These are phyloP conservation scores for Clarias gariepinus DNA, from an alignment of 2,113 vertebrate genomes.

Conservation along the genomic window DNA sequence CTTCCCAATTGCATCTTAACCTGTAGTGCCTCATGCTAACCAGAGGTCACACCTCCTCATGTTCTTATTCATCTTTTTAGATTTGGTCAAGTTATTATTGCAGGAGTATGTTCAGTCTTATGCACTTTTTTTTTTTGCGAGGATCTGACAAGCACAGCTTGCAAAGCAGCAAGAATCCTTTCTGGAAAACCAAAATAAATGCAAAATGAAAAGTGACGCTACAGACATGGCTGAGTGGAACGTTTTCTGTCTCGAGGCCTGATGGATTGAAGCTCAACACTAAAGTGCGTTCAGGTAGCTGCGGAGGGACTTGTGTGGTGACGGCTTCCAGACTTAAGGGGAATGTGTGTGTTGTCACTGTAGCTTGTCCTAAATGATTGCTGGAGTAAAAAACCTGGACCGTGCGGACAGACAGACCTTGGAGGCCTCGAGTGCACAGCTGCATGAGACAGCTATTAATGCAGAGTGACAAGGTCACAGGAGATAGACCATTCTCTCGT, in stretches of 20 bases:
- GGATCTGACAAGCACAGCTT: background rate
- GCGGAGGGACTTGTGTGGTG: background rate
- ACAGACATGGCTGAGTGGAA: conserved; percentile 1
- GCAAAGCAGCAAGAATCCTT: background rate
- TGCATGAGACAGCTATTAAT: conserved; percentile 56
- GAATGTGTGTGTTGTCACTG: conserved; percentile 34
- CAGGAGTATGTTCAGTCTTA: background rate
- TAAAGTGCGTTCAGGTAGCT: conserved; percentile 18
- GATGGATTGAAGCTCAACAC: background rate
- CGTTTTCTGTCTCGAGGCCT: conserved; percentile 25
- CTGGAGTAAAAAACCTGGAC: conserved; percentile 43
- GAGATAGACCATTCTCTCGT: conserved; percentile 44
- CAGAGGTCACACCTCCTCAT: background rate
- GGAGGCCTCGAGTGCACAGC: conserved; percentile 41
- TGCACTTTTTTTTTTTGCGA: background rate
- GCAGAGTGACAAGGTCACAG: conserved; percentile 53
- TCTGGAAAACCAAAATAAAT: background rate
- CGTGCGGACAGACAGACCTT: conserved; percentile 46
- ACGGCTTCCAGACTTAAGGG: conserved; percentile 22
- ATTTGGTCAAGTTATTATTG: background rate
- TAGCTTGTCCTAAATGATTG: conserved; percentile 46
- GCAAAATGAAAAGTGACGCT: conserved; percentile 10
- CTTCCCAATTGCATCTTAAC: conserved; percentile 7
- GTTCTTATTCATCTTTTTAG: background rate
- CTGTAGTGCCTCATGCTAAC: background rate